Percentiles rank a stretch among this genome's conserved stretches.
Conservation (phyloP, 2,113 vertebrate genomes). For the Numenius arquata region DNA sequence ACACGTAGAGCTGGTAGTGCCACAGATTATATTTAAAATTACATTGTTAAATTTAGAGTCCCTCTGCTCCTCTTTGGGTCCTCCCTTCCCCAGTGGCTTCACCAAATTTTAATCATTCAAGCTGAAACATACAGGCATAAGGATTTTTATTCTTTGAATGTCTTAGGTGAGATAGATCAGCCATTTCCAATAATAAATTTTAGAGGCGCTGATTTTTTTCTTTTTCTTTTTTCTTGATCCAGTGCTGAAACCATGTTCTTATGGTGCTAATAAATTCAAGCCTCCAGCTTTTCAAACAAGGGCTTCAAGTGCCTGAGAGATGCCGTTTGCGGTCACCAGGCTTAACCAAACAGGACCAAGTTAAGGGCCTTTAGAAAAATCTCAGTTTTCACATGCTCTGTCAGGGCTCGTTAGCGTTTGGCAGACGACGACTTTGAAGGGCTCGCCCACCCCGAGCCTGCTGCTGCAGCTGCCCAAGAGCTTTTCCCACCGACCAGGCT, state of each 20-base stretch:
- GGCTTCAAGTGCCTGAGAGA: background rate
- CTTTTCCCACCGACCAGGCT: background rate
- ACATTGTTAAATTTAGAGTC: background rate
- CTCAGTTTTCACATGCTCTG: background rate
- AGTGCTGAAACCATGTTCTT: background rate
- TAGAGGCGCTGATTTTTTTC: background rate
- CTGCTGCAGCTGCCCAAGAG: background rate
- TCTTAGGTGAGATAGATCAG: background rate
- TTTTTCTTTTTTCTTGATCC: background rate
- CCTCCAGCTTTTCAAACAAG: accelerated
- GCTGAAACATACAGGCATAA: background rate
- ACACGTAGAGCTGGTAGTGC: background rate
- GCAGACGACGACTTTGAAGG: background rate
- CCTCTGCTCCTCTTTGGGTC: background rate
- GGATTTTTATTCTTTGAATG: background rate
- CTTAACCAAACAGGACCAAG: background rate
- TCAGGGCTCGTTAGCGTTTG: background rate
- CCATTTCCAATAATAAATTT: background rate
- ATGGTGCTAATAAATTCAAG: background rate
- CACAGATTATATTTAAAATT: background rate
- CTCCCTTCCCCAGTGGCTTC: background rate
- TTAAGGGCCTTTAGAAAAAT: background rate
- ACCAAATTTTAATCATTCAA: background rate
- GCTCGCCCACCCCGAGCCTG: background rate
- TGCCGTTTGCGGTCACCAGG: background rate